These are phyloP conservation scores for Homalodisca vitripennis DNA, from an alignment of 1,140 invertebrate species.

Conservation along the genomic window DNA sequence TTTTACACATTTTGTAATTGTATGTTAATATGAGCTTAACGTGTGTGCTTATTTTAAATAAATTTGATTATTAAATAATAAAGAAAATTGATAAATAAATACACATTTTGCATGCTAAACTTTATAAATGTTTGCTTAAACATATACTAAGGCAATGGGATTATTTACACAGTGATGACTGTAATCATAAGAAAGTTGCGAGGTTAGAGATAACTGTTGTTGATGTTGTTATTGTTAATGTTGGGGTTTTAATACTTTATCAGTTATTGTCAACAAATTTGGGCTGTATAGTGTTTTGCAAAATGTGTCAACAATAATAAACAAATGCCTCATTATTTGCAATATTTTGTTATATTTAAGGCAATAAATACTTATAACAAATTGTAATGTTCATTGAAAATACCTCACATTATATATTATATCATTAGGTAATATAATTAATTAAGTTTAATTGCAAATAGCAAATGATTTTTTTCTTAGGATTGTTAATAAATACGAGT, in stretches of 20 bases:
- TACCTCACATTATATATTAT: too few species aligned
- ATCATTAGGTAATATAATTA: too few species aligned
- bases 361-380: conserved; percentile 10
- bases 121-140: background rate
- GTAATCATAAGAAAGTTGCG: background rate
- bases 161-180: background rate
- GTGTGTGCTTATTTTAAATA: background rate
- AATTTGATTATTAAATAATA: background rate
- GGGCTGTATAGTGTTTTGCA: conserved; percentile 4
- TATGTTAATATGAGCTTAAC: background rate
- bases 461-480: too few species aligned
- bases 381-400: too few species aligned
- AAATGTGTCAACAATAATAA: conserved; percentile 3
- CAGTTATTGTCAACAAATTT: background rate
- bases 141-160: background rate
- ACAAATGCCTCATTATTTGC: conserved; percentile 22
- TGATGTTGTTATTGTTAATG: conserved; percentile 25
- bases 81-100: background rate
- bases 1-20: background rate
- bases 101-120: conserved; percentile 5
- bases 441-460: too few species aligned
- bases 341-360: conserved; percentile 24
- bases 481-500: too few species aligned
- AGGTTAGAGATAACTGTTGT: background rate
- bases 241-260: background rate